Base-by-base conservation (phyloP, 1,140 invertebrate species). In the Drosophila subobscura region DNA sequence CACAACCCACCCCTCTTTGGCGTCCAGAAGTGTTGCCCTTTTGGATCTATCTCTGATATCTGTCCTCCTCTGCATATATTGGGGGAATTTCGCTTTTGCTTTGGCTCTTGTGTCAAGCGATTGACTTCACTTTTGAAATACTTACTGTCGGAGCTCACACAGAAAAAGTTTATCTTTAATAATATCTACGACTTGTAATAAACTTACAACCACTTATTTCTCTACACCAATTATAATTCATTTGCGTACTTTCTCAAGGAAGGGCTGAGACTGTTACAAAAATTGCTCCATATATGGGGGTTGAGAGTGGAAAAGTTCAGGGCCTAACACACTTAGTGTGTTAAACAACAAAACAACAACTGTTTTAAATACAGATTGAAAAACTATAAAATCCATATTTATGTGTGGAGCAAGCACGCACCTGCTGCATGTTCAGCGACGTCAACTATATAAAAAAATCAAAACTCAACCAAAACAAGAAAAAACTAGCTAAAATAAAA, bases 331-430 rank as follows among this genome's bases (percentile, higher is more conserved):
- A 41, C 7, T 14, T 22, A 22, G 5, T 20, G 16, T 20, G 16
- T 54, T n/a, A 46, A 41, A 20, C 10, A 22, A 37, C 37, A 10
- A 4, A 5, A 55, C 16, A 37, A 49, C 25, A 4, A 3, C 29
- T n/a, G 7, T 42, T 50, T 42, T 59, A 23, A 61, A 54, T 61
- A 14, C 8, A 37, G 33, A 42, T 14, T 44, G 23, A 23, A 20
- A 29, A 72, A 63, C 49, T 55, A 55, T 47, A 29, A 6, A 49
- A 47, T 52, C 10, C 20, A 20, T 22, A 10, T 16, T 37, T 14
- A 72, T 72, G 37, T 22, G 42, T 16, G 55, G 3, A 16, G 20
- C 27, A n/a, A 22, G 4, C 70, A 72, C 70, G 68, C 70, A 72
- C 27, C 45, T 54, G 57, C 41, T 29, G 70, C 68, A 61, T 75